Conservation (phyloP, 2,888 invertebrate genomes). For the Microctonus aethiopoides region DNA sequence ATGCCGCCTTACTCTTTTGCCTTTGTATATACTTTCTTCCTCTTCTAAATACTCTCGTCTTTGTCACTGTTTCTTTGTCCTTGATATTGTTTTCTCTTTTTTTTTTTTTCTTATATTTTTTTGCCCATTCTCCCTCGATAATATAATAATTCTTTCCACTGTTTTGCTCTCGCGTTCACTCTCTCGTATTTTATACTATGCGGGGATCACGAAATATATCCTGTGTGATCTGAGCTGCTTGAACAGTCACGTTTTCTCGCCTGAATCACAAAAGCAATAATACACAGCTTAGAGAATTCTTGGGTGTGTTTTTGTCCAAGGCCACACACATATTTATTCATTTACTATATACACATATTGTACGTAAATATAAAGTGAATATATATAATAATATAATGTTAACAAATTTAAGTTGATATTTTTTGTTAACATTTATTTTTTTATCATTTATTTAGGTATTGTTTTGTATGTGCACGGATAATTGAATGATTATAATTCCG, state of each 20-base stretch:
- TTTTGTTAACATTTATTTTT: neutral
- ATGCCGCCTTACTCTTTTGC: neutral
- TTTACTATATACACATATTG: too few relatives aligned
- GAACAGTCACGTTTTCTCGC: constrained; percentile 27
- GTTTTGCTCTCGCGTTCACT: neutral
- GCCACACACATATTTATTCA: too few relatives aligned
- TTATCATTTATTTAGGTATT: neutral
- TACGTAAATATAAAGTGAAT: neutral
- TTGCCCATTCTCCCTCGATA: neutral
- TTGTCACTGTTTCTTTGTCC: neutral
- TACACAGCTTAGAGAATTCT: constrained; percentile 8
- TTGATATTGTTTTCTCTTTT: neutral
- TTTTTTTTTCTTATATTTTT: neutral
- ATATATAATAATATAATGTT: too few relatives aligned
- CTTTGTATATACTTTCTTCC: neutral
- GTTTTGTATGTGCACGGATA: too few relatives aligned
- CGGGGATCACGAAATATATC: constrained; percentile 24
- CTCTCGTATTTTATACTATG: neutral
- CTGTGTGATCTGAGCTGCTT: constrained; percentile 9
- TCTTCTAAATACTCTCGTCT: neutral
- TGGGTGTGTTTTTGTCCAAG: constrained; percentile 18
- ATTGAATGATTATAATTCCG: too few relatives aligned
- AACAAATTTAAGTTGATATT: neutral
- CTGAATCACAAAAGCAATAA: neutral
- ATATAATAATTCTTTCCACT: neutral